Evolutionary conservation across 1,140 invertebrate species (phyloP), one percentile per base, ranked within the genome.

Genomic region (Ridgeia piscesae): DNA sequence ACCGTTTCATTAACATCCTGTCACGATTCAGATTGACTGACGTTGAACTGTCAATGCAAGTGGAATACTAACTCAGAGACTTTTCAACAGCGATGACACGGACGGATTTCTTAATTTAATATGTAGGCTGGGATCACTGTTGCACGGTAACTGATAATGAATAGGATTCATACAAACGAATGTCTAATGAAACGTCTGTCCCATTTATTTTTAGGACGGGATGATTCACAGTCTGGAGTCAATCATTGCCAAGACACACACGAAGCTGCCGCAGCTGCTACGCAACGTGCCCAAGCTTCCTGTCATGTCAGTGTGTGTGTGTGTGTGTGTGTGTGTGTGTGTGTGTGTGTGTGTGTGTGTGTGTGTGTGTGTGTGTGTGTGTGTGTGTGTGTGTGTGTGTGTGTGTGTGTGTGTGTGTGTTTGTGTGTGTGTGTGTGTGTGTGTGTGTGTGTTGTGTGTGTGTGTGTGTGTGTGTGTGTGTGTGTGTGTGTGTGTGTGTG

Each of bases 371-470:
- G 17, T 31, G 17, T 77, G 17, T 77, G 17, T 77, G 17, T 77
- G 58, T 77, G 58, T 21, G 58, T 77, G 58, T 31, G 58, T 77
- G 58, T 31, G 27, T 21, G 4, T 31, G 0, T 21, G 58, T 27
- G 58, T 77, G 27, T 31, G 58, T 21, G 58, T 14, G 27, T 17
- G 27, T 31, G 27, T 21, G 58, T 27, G 93, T 92, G 93, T 58
- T 31, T 92, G 90, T 93, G 92, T 92, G 92, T 91, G 89, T 89
- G 92, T 48, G 33, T 92, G 90, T 93, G 92, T 92, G 92, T 92
- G 42, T 92, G 93, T 58, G 89, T 93, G 93, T 92, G 93, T 89
- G 48, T 92, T 77, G 58, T 77, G 27, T 77, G 58, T 31, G 27
- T 21, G 42, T 42, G 42, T 42, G 42, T 42, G 42, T 42, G 42